Base-by-base conservation (phyloP, 2,113 vertebrate genomes). In the Eptesicus fuscus region DNA sequence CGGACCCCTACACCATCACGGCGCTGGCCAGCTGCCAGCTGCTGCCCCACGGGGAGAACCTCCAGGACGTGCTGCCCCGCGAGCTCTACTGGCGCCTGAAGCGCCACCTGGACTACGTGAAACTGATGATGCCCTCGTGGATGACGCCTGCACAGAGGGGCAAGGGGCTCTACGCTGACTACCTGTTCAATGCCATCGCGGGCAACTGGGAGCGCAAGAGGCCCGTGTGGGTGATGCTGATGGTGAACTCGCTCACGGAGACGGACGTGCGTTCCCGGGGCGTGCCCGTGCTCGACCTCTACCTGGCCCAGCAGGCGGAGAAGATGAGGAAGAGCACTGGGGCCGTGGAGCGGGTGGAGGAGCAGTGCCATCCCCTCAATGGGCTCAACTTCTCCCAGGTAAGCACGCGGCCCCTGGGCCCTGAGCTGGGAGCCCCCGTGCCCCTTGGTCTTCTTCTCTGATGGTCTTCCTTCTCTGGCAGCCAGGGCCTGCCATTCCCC, bases 141-240 rank as follows among this genome's bases (percentile, higher is more conserved):
- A 99, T 99, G 99, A 99, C 99, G 2, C 98, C 99, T 0, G 99
- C 99, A 35, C 99, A 99, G 98, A 98, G 99, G 3, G 99, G 99
- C 82, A 99, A 99, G 44, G 99, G 99, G 85, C 98, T 99, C 2
- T 99, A 99, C 0, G 99, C 99, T 0, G 99, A 99, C 98, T 99
- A 99, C 98, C 98, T 99, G 71, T 99, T 99, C 98, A 99, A 99
- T 0, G 99, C 99, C 92, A 99, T 99, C 0, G 99, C 99, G 0
- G 99, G 99, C 40, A 99, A 99, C 98, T 99, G 99, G 99, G 99
- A 99, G 96, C 99, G 99, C 97, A 99, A 99, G 97, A 98, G 99
- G 95, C 99, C 99, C 0, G 99, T 99, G 56, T 99, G 99, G 99
- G 99, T 99, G 97, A 99, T 99, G 99, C 99, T 99, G 71, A 99